Base-by-base conservation (phyloP, 2,113 vertebrate genomes). In the Datnioides undecimradiatus region DNA sequence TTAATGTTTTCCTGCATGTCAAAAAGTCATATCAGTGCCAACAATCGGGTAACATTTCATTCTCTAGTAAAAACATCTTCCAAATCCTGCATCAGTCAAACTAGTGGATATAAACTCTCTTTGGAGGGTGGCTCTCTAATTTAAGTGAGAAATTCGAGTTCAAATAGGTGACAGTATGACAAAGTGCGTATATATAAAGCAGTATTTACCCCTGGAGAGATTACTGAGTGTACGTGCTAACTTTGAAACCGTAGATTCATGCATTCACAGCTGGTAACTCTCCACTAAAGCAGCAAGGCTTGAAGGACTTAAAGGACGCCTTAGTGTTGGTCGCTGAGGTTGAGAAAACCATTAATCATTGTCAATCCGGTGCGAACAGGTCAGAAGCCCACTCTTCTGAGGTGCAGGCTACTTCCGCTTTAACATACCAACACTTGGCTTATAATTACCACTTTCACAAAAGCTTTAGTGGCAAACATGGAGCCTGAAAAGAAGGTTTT, bases 401-500 rank as follows among this genome's bases (percentile, higher is more conserved):
- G 9, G 40, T 31, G 19, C 6, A 1, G 14, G 33, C 63, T 49
- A 38, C 55, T 71, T 55, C 45, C 4, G 19, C 60, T n/a, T 21
- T 31, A 55, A 73, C 57, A 58, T n/a, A 63, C 40, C 25, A 58
- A 64, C 45, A 21, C 27, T 49, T 11, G 36, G 8, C 41, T 76
- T 54, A 40, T 62, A 43, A 52, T 54, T 66, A 59, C 3, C 8
- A 17, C 29, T 49, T 83, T 79, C 25, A 55, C 75, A 79, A 34
- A 49, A 34, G 51, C 66, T 36, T 65, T 17, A 29, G 57, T 49
- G 45, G 71, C 46, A 76, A 87, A 84, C 73, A 76, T 7, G n/a
- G 23, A 80, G 41, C 21, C 25, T 69, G 52, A 74, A 71, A 21
- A 38, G 68, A 75, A 68, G 10, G 71, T 68, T 69, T 88, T 55